A percentile compares a stretch with the other conserved stretches of the same genome.
phyloP scores from a whole-genome alignment of 2,888 invertebrate species.

The Drosophila atripex region DNA sequence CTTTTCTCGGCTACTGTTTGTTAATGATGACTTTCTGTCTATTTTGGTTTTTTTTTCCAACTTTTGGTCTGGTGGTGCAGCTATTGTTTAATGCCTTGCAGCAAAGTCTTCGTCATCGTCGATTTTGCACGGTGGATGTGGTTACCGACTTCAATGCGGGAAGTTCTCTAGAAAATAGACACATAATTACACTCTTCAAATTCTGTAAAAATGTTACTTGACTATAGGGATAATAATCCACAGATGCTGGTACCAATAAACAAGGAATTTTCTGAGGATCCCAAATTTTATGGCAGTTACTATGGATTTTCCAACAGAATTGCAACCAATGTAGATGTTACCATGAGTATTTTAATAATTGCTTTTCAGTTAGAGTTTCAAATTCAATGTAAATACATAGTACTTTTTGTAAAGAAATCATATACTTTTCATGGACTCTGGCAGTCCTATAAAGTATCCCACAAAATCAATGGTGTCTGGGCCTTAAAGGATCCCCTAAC shows the following conservation, averaged over 20 bases:
- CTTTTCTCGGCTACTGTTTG: conserved; percentile 68
- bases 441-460: too few species aligned
- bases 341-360: not conserved
- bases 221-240: not conserved
- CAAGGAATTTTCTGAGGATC: not conserved
- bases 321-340: too few species aligned
- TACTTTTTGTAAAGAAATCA: too few species aligned
- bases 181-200: not conserved
- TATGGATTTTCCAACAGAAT: not conserved
- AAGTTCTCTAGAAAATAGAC: not conserved
- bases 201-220: not conserved
- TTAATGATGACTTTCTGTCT: conserved; percentile 31
- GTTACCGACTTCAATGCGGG: not conserved
- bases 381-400: too few species aligned
- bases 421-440: too few species aligned
- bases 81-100: conserved; percentile 48
- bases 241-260: conserved; percentile 2
- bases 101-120: conserved; percentile 35
- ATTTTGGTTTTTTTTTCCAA: conserved; percentile 2
- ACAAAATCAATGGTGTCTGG: too few species aligned
- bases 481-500: too few species aligned
- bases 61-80: conserved; percentile 34
- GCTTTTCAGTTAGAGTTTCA: too few species aligned
- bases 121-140: conserved; percentile 26
- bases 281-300: not conserved